phyloP scores from a whole-genome alignment of 2,113 vertebrate genomes.

The Pionites leucogaster region DNA sequence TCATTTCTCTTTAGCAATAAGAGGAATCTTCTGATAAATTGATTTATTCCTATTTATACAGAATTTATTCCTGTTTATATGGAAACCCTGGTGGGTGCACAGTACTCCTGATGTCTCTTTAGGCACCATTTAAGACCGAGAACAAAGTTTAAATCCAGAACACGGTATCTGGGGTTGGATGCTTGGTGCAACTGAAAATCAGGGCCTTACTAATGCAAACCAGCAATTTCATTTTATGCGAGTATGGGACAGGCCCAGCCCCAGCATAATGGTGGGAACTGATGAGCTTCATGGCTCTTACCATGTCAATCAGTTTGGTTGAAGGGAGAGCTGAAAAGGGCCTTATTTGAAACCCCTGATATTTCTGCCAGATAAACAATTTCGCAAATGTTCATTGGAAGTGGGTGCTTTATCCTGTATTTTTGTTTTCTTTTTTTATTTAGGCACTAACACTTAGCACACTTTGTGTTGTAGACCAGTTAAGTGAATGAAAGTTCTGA shows the following conservation, averaged over 20 bases:
- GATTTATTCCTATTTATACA: not conserved
- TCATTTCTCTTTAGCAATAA: not conserved
- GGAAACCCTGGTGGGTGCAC: not conserved
- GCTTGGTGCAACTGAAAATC: not conserved
- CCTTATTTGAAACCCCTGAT: not conserved
- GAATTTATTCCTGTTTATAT: not conserved
- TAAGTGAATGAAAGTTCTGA: not conserved
- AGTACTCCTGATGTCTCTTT: not conserved
- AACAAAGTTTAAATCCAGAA: not conserved
- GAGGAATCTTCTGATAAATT: not conserved
- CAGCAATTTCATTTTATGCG: not conserved
- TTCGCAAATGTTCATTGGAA: not conserved
- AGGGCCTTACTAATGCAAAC: not conserved
- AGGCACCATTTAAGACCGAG: not conserved
- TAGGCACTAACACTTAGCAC: not conserved
- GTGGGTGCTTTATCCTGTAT: not conserved
- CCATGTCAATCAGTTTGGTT: not conserved
- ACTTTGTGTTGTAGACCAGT: not conserved
- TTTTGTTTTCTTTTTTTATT: not conserved
- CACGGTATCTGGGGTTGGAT: not conserved
- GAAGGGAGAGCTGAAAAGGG: not conserved
- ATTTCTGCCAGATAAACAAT: not conserved
- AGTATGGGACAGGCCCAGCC: not conserved
- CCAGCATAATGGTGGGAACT: not conserved
- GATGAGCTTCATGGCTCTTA: not conserved